Evolutionary conservation across 2,113 vertebrate species (phyloP), one percentile per base, ranked within the genome.

Genomic region (Lagopus leucura): DNA sequence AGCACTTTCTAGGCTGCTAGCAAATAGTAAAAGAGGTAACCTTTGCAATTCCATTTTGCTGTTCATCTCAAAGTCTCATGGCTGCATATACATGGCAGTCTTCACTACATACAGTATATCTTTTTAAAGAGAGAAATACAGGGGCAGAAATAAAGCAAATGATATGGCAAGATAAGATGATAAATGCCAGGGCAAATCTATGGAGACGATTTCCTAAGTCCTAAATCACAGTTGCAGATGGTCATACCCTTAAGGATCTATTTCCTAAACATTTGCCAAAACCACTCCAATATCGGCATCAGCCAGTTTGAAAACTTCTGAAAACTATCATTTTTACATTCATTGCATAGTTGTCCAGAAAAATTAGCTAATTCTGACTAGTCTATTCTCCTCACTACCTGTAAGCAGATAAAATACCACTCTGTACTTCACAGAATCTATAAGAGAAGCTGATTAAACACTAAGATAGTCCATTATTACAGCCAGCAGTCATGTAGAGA

Each of bases 21-120:
- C 22, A 91, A 89, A 74, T 0, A 77, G 27, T n/a, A 77, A 75
- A 95, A 42, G 32, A 10, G 79, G 81, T 76, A 87, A 91, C 75
- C 72, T 94, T 86, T 91, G 47, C 69, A 75, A 81, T 92, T 92
- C 65, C 13, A 61, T 77, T 85, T 75, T 54, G 30, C 65, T 86
- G 69, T 74, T 86, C 12, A 65, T 54, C 82, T 88, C 48, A 81
- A 88, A 79, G n/a, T n/a, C 73, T 91, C 40, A 54, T 77, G 57
- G 52, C 50, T 77, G 10, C 65, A 63, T 22, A 48, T 3, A 11
- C 6, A 15, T 48, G 21, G 34, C 69, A 78, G 9, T 45, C 69
- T 69, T 72, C 79, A 94, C 72, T 81, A 77, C 13, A 88, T 32
- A 36, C 79, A 81, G 27, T 32, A 75, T 74, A 42, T 50, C 40